Conservation (phyloP, 2,113 vertebrate genomes). For the Oncorhynchus masou region DNA sequence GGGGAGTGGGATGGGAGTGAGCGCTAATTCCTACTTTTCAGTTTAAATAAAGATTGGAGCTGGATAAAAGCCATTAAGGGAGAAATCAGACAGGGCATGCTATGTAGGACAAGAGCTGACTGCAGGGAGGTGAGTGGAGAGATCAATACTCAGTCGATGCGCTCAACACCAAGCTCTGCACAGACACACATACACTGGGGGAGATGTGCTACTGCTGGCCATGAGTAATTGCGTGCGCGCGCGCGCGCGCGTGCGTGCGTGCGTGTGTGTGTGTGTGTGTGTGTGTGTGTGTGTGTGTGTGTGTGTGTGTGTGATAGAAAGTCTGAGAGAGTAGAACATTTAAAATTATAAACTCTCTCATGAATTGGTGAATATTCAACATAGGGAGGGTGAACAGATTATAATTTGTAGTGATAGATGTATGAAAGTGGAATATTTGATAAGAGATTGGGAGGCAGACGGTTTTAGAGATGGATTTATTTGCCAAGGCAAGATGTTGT, state of each 20-base stretch:
- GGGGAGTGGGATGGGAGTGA: slow-evolving; percentile 64
- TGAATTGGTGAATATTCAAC: slow-evolving; percentile 60
- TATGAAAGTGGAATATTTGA: slow-evolving; percentile 55
- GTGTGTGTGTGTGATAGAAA: slow-evolving; percentile 54
- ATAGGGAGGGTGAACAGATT: slow-evolving; percentile 43
- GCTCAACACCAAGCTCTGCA: slow-evolving; percentile 75
- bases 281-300: slow-evolving; percentile 41
- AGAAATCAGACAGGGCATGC: slow-evolving; percentile 81
- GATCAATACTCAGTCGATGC: slow-evolving; percentile 80
- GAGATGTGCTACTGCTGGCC: slow-evolving; percentile 33
- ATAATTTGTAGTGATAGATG: slow-evolving; percentile 62
- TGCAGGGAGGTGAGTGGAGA: slow-evolving; percentile 80
- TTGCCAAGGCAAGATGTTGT: slow-evolving; percentile 54
- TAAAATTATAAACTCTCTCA: slow-evolving; percentile 60
- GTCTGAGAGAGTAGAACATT: slow-evolving; percentile 49
- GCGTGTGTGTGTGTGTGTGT: slow-evolving; percentile 35
- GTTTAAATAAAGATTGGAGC: slow-evolving; percentile 84
- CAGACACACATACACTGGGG: slow-evolving; percentile 37
- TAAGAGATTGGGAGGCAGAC: slow-evolving; percentile 68
- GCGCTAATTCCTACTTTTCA: slow-evolving; percentile 82
- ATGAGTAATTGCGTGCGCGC: slow-evolving; percentile 16
- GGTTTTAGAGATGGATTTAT: slow-evolving; percentile 65
- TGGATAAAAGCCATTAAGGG: slow-evolving; percentile 83
- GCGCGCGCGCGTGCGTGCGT: slow-evolving; percentile 57
- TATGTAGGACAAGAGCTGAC: slow-evolving; percentile 83